Evolutionary conservation across 2,888 invertebrate genomes (phyloP), one percentile per base, ranked within the genome.

Genomic region (Macaria notata): DNA sequence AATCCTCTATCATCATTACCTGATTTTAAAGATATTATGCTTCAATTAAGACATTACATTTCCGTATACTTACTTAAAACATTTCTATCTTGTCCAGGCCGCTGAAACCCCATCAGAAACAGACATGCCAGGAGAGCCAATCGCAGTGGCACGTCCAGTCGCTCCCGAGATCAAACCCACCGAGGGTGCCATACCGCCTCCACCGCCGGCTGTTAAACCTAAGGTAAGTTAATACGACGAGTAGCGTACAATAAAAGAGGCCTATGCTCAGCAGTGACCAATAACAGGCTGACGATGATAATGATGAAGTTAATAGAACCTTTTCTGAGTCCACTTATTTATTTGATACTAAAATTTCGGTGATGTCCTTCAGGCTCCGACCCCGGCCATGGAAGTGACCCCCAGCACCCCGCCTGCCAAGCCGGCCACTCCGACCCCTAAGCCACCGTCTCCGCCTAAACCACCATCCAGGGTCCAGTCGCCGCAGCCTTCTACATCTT

Each of bases 171-270:
- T 89, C 29, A 88, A 85, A 56, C 86, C 86, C 0, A 60, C 84
- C 4, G 88, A 89, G 61, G 92, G 92, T 4, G 90, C 88, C 4
- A 76, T 92, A 54, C 92, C 87, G 2, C 89, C 87, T 0, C 92
- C 92, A 0, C 92, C 92, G 1, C 89, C 92, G 3, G 72, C 80
- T 31, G 71, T 70, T 2, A 92, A 91, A 64, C 67, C 82, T 50
- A 90, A 90, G 82, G 90, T 88, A 70, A 38, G 8, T 19, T 19
- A 19, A 19, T n/a, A n/a, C n/a, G 19, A 19, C 19, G 19, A 19
- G 19, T 19, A 19, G 19, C 19, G 1, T 19, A 19, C 19, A 19
- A 19, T 1, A 19, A 19, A 19, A 19, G 19, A 19, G 19, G 19
- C 19, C 19, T 19, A 19, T 19, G 19, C 19, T 19, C 19, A 19